Conservation (phyloP, 2,888 invertebrate species). For the Flexamia atlantica region DNA sequence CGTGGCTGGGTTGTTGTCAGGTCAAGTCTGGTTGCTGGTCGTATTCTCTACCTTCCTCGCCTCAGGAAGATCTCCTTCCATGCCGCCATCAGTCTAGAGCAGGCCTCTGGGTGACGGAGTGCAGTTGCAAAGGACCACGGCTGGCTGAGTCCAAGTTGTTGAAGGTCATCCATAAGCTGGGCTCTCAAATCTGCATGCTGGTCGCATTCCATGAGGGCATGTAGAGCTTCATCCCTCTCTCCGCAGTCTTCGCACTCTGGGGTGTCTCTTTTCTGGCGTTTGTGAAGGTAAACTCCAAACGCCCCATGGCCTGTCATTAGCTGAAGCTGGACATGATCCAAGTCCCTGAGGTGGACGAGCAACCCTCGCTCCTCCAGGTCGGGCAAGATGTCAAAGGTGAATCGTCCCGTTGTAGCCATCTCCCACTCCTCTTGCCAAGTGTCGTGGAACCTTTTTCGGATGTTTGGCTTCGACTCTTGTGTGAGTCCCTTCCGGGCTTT, state of each 20-base stretch:
- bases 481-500: neutral
- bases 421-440: too few species aligned
- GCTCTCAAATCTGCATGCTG: too few species aligned
- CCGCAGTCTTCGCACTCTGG: neutral
- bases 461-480: neutral
- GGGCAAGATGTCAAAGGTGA: neutral
- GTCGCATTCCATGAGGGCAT: neutral
- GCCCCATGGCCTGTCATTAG: conserved; percentile 16
- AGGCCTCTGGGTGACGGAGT: neutral
- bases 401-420: neutral
- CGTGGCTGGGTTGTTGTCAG: too few species aligned
- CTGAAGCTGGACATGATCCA: neutral
- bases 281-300: neutral
- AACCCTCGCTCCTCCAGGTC: neutral
- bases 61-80: too few species aligned
- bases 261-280: neutral
- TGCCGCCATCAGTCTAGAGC: neutral
- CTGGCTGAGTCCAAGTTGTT: neutral
- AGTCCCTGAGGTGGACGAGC: neutral
- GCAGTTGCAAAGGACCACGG: neutral
- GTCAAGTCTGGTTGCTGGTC: too few species aligned
- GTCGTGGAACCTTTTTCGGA: neutral
- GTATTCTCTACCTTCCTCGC: neutral
- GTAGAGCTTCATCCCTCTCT: neutral
- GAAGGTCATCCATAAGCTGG: neutral